These are phyloP conservation scores for Cabera pusaria DNA, from an alignment of 2,888 invertebrate genomes.

Conservation along the genomic window DNA sequence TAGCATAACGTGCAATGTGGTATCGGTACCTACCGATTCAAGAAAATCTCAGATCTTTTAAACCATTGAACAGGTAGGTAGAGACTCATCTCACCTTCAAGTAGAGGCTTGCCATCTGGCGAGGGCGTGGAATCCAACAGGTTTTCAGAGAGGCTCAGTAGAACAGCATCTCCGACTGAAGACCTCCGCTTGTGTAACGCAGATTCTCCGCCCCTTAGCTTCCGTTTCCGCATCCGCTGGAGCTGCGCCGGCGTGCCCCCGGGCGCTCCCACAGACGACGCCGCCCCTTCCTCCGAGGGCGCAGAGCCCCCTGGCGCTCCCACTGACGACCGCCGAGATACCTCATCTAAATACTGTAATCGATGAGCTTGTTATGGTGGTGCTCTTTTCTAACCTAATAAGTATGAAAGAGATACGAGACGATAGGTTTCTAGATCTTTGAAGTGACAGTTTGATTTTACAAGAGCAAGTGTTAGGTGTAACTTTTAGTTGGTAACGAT, in stretches of 20 bases:
- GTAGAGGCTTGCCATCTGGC: slow-evolving; percentile 86
- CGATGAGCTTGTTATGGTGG: too few species aligned
- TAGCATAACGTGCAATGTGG: too few species aligned
- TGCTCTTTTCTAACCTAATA: too few species aligned
- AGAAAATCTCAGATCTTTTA: too few species aligned
- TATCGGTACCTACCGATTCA: too few species aligned
- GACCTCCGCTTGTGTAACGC: slow-evolving; percentile 91
- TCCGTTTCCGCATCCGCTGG: slow-evolving; percentile 89
- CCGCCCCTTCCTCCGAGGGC: slow-evolving; percentile 32
- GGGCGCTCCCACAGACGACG: slow-evolving; percentile 35
- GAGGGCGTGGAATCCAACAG: slow-evolving; percentile 94
- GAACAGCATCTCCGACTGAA: slow-evolving; percentile 92
- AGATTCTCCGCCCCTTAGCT: slow-evolving; percentile 84
- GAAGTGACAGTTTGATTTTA: too few species aligned
- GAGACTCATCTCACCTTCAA: slow-evolving; percentile 61
- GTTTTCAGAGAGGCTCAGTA: slow-evolving; percentile 93
- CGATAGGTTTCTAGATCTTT: too few species aligned
- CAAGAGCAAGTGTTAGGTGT: too few species aligned
- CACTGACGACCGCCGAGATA: slow-evolving; percentile 76
- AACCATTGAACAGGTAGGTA: too few species aligned
- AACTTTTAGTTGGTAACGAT: too few species aligned
- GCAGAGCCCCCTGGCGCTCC: slow-evolving; percentile 41
- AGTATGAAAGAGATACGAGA: too few species aligned
- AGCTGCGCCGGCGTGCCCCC: slow-evolving; percentile 65
- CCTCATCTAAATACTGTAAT: slow-evolving; percentile 74